Conservation (phyloP, 2,888 invertebrate genomes). For the Erebia aethiops region DNA sequence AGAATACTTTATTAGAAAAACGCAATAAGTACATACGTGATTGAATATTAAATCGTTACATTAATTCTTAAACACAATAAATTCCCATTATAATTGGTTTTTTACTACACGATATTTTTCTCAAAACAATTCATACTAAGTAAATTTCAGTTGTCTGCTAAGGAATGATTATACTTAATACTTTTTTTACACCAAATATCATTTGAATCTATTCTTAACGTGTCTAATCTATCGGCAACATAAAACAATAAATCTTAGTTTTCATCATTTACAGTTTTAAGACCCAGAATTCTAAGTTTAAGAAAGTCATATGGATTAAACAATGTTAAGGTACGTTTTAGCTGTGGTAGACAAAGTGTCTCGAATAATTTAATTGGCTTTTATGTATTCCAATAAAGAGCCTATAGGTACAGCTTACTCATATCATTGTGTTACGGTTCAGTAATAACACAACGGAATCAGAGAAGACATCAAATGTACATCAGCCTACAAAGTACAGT, state of each 20-base stretch:
- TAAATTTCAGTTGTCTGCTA: background rate
- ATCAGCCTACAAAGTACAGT: background rate
- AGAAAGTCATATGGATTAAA: no score
- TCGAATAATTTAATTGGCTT: background rate
- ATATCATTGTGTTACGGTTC: background rate
- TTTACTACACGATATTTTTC: conserved; percentile 23
- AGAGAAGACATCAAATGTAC: background rate
- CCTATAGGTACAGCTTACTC: background rate
- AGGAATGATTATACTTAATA: conserved; percentile 19
- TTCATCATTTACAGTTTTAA: background rate
- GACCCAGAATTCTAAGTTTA: no score
- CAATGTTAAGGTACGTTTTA: background rate
- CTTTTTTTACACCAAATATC: background rate
- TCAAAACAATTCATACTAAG: background rate
- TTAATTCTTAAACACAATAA: conserved; percentile 39
- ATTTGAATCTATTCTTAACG: background rate
- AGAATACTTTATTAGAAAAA: conserved; percentile 59
- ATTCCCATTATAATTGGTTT: conserved; percentile 33
- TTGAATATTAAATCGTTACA: conserved; percentile 57
- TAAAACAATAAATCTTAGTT: background rate
- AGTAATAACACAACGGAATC: background rate
- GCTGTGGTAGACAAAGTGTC: background rate
- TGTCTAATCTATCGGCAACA: background rate
- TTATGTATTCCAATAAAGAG: background rate
- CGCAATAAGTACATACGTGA: conserved; percentile 68